These are phyloP conservation scores for Leptinotarsa defecta DNA, from an alignment of 1,140 invertebrate species.

Conservation along the genomic window DNA sequence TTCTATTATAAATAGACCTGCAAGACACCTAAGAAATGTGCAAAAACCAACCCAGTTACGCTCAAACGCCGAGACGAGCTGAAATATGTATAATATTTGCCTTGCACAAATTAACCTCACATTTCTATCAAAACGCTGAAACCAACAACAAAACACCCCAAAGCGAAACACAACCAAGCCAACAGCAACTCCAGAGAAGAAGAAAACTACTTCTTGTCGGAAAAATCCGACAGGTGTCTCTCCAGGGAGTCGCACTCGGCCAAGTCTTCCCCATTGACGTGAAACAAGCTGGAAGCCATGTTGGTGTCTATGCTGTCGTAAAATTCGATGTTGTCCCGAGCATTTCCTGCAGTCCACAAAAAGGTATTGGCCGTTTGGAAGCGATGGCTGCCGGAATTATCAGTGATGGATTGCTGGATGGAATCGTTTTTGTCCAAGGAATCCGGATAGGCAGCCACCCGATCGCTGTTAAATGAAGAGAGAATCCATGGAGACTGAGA, in stretches of 20 bases:
- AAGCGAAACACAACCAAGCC: not conserved
- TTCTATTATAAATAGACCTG: too few species aligned
- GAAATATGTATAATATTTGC: too few species aligned
- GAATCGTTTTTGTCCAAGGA: slow-evolving; percentile 49
- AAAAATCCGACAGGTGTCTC: slow-evolving; percentile 44
- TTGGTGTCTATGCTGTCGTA: slow-evolving; percentile 64
- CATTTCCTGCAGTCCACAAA: slow-evolving; percentile 54
- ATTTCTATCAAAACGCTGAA: too few species aligned
- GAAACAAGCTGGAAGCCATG: slow-evolving; percentile 55
- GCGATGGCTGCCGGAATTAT: slow-evolving; percentile 53
- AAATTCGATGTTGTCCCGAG: slow-evolving; percentile 34
- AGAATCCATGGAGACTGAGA: slow-evolving; percentile 59
- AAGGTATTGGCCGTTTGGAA: slow-evolving; percentile 55
- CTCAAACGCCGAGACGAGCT: too few species aligned
- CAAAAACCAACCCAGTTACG: too few species aligned
- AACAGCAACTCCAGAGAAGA: not conserved
- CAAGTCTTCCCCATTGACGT: slow-evolving; percentile 58
- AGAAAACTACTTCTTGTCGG: slow-evolving; percentile 37
- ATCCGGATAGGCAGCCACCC: slow-evolving; percentile 47
- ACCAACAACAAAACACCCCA: too few species aligned
- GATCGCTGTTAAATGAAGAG: slow-evolving; percentile 53
- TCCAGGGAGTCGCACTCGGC: slow-evolving; percentile 65
- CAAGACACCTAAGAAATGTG: too few species aligned
- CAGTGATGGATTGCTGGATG: slow-evolving; percentile 46
- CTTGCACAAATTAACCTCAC: too few species aligned